These are phyloP conservation scores for Melinaea menophilus DNA, from an alignment of 2,888 invertebrate genomes.

Conservation along the genomic window DNA sequence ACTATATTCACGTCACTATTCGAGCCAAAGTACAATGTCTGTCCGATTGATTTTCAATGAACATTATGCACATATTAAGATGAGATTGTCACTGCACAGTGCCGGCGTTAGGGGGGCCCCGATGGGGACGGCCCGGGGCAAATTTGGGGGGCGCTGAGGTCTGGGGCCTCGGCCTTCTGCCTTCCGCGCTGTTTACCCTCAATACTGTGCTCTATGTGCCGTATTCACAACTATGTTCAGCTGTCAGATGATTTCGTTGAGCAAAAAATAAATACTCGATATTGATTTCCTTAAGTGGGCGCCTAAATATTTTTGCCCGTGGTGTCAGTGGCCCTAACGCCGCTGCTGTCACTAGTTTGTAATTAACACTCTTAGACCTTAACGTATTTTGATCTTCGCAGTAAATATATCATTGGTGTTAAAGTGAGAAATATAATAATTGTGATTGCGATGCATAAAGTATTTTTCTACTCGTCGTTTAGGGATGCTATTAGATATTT, in stretches of 20 bases:
- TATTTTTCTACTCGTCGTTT: slow-evolving; percentile 77
- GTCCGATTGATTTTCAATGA: slow-evolving; percentile 45
- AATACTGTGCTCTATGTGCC: no score
- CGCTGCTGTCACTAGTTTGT: slow-evolving; percentile 46
- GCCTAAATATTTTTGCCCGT: no score
- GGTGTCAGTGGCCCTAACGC: no score
- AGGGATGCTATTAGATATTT: slow-evolving; percentile 76
- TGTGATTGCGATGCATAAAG: slow-evolving; percentile 65
- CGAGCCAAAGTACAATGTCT: slow-evolving; percentile 3
- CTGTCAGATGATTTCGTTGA: no score
- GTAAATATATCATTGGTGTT: slow-evolving; percentile 45
- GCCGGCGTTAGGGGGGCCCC: no score
- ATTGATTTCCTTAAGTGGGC: no score
- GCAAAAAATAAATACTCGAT: no score
- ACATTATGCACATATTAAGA: slow-evolving; percentile 59
- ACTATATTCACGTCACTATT: slow-evolving; percentile 3
- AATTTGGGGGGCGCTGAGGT: no score
- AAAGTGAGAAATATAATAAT: slow-evolving; percentile 51
- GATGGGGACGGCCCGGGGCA: no score
- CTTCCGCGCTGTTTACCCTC: no score
- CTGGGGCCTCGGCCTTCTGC: no score
- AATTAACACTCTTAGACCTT: slow-evolving; percentile 72
- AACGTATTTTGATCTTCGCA: slow-evolving; percentile 52
- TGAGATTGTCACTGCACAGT: slow-evolving; percentile 57
- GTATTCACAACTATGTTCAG: no score